These are phyloP conservation scores for Saccopteryx leptura DNA, from an alignment of 2,113 vertebrate species.

Conservation along the genomic window DNA sequence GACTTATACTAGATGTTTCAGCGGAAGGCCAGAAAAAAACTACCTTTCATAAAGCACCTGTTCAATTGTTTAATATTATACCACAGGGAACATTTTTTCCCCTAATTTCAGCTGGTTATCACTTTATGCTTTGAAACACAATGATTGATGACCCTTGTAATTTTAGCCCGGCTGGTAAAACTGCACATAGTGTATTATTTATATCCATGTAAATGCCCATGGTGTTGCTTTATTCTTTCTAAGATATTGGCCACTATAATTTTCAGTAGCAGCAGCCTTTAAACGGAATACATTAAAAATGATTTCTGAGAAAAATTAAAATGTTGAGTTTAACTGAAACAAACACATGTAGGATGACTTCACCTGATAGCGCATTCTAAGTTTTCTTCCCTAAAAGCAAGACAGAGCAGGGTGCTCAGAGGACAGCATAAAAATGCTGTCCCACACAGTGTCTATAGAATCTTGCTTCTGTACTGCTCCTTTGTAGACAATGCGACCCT, in stretches of 20 bases:
- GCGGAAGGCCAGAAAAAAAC: slow-evolving; percentile 73
- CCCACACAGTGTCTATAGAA: fast-evolving
- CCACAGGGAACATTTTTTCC: slow-evolving; percentile 71
- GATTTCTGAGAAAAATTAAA: slow-evolving; percentile 60
- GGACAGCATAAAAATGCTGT: neutral
- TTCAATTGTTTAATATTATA: slow-evolving; percentile 78
- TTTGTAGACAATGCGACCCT: neutral
- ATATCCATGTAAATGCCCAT: slow-evolving; percentile 76
- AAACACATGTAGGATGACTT: neutral
- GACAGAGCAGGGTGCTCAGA: neutral
- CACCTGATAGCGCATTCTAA: neutral
- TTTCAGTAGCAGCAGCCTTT: slow-evolving; percentile 43
- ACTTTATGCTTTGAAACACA: slow-evolving; percentile 80
- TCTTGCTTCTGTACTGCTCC: neutral
- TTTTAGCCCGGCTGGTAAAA: slow-evolving; percentile 77
- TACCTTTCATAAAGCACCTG: slow-evolving; percentile 83
- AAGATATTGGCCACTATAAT: slow-evolving; percentile 65
- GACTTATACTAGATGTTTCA: slow-evolving; percentile 72
- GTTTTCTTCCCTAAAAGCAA: neutral
- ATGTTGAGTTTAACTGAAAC: slow-evolving; percentile 21
- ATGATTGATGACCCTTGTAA: slow-evolving; percentile 80
- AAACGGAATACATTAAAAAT: slow-evolving; percentile 58
- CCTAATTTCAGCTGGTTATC: slow-evolving; percentile 81
- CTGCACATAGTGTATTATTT: slow-evolving; percentile 74
- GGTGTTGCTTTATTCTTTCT: slow-evolving; percentile 70